Conservation (phyloP, 2,797 vertebrate species). For the Scyliorhinus canicula region DNA sequence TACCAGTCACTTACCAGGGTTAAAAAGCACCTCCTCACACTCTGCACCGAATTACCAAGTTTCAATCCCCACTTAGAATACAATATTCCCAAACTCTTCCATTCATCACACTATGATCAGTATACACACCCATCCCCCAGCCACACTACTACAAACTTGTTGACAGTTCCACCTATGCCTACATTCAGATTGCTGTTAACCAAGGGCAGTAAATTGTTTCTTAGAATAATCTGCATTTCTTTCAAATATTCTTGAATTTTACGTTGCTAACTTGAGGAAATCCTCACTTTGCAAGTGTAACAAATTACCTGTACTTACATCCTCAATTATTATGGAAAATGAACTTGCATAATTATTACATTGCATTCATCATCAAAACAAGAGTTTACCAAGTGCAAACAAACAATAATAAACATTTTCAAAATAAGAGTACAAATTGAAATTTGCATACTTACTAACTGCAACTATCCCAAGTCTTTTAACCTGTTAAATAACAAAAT, state of each 20-base stretch:
- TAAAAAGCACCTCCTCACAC: no score
- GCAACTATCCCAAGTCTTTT: slow-evolving; percentile 83
- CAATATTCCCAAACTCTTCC: no score
- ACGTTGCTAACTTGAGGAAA: neutral
- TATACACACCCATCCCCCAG: no score
- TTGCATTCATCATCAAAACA: neutral
- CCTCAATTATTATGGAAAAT: neutral
- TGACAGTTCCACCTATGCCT: neutral
- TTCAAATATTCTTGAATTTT: neutral
- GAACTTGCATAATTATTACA: neutral
- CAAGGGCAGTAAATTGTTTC: neutral
- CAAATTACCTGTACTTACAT: neutral
- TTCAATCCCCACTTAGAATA: no score
- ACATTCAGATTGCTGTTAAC: neutral
- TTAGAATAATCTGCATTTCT: neutral
- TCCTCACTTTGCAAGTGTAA: neutral
- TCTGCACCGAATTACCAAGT: no score
- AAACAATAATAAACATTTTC: slow-evolving; percentile 39
- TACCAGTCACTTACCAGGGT: no score
- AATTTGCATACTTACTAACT: slow-evolving; percentile 79
- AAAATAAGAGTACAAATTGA: slow-evolving; percentile 40
- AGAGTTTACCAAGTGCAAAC: neutral
- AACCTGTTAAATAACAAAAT: slow-evolving; percentile 61
- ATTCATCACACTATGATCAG: no score
- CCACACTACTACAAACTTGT: neutral